Evolutionary conservation across 2,797 vertebrate species (phyloP), one percentile per base, ranked within the genome.

Genomic region (Periparus ater): DNA sequence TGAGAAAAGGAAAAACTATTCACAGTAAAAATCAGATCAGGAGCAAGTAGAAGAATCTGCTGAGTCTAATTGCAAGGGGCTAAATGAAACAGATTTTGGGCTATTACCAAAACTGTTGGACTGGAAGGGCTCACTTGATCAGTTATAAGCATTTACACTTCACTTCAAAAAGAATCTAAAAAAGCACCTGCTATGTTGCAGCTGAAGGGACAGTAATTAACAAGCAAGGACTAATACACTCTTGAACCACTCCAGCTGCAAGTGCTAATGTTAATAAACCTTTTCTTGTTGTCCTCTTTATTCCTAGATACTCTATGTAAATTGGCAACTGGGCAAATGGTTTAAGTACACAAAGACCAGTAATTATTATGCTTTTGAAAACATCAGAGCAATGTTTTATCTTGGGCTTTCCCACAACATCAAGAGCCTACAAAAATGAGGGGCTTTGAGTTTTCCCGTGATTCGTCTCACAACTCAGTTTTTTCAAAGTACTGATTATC

Each of bases 1-100:
- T 54, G 45, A 96, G 62, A 89, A 93, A 93, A 94, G 62, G 16
- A 93, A 96, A 95, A 96, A 67, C 17, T 93, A 91, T 80, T 51
- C 47, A 85, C 40, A 53, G 50, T 13, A 86, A 89, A 91, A 71
- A 45, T n/a, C 67, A 36, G 17, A 62, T 34, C 22, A 80, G 48
- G 47, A 93, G 76, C 55, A 80, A 94, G 63, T 21, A 79, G 53
- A 76, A 76, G 85, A 79, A 85, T 87, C 57, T 92, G 44, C 32
- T 55, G 47, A 91, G 51, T 51, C 65, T 88, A 89, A 92, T 2
- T 63, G 42, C 22, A 66, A 68, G 11, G 14, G 26, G 20, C 27
- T 40, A 42, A 89, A 15, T 2, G 4, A 18, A 83, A 70, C 16
- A 71, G 57, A 38, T 62, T 85, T 70, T 73, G n/a, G 71, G 30